phyloP scores from a whole-genome alignment of 1,140 invertebrate genomes.

The Bombus cullumanus region DNA sequence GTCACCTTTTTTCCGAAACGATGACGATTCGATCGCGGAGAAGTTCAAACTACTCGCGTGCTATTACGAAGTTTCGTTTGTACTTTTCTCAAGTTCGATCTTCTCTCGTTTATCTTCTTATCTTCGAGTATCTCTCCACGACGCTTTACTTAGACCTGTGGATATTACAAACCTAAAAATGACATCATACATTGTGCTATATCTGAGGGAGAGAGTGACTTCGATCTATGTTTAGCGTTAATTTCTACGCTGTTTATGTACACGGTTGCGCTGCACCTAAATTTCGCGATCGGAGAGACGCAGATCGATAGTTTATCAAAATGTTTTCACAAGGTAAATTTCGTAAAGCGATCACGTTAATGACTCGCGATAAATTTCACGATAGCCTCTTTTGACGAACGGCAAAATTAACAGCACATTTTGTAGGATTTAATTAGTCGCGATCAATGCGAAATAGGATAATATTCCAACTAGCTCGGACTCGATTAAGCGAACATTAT shows the following conservation, averaged over 20 bases:
- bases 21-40: neutral
- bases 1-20: neutral
- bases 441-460: neutral
- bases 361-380: neutral
- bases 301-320: neutral
- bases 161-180: neutral
- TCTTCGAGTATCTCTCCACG: neutral
- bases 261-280: neutral
- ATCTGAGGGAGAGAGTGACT: neutral
- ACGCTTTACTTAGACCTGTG: neutral
- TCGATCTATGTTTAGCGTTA: neutral
- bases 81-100: neutral
- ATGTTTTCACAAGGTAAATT: neutral
- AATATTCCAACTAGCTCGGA: neutral
- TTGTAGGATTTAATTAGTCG: conserved; percentile 26
- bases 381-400: neutral
- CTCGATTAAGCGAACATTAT: conserved; percentile 19
- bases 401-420: neutral
- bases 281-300: neutral
- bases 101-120: neutral
- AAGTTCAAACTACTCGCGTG: conserved; percentile 8
- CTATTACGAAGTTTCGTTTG: conserved; percentile 12
- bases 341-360: neutral
- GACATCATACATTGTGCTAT: neutral
- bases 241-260: neutral